Evolutionary conservation across 1,140 invertebrate genomes (phyloP), one percentile per base, ranked within the genome.

Genomic region (Physella acuta): DNA sequence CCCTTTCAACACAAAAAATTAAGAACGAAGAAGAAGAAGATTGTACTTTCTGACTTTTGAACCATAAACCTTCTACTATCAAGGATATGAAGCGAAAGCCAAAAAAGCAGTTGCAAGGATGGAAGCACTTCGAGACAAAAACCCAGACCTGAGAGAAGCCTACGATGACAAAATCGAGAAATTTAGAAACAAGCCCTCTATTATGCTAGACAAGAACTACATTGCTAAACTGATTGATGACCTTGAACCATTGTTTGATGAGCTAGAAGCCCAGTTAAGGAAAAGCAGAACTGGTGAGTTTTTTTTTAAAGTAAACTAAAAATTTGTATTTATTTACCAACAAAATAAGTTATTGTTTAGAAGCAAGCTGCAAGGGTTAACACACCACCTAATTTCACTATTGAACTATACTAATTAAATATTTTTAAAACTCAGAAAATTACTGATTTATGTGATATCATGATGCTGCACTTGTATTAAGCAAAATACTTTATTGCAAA

Each of bases 221-320:
- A 79, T 82, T 24, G 71, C 75, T 55, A 53, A 71, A 56, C 65
- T 73, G 16, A 34, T 84, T 14, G 68, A 81, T 36, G 76, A 75
- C n/a, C 70, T 84, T 44, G 80, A 81, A 63, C 70, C 72, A 44
- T 51, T 79, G 0, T 64, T 83, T 34, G 81, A 81, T 68, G 71
- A 78, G 49, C 76, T 83, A 36, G 82, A 85, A 76, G 71, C 64
- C 28, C 66, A 71, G 55, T 51, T 78, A 49, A 72, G 64, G 31
- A 74, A 78, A 68, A 73, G 72, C 34, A 71, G 71, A 68, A 72
- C 76, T 63, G 76, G 78, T 76, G 69, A 33, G 63, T 55, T n/a
- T n/a, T n/a, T n/a, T n/a, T n/a, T n/a, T n/a, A n/a, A 30, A 4
- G 31, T 20, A 59, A 34, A 26, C n/a, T 3, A 8, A 60, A 31